Conservation (phyloP, 2,888 invertebrate genomes). For the Seira ritae region DNA sequence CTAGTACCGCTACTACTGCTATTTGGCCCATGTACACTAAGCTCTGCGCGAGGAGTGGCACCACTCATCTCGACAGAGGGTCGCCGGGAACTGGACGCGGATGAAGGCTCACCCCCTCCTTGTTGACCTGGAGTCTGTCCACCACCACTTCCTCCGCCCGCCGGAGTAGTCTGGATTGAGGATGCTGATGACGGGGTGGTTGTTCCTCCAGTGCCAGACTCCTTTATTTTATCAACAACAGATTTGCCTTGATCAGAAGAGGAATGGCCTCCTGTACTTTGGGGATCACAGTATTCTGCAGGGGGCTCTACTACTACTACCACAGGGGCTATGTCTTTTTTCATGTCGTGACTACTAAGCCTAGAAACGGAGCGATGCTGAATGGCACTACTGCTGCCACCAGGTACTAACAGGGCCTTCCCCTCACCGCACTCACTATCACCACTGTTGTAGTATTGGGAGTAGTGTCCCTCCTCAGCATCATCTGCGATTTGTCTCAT, state of each 20-base stretch:
- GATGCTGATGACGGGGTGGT: slow-evolving; percentile 31
- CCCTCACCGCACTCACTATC: slow-evolving; percentile 55
- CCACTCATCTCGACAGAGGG: slow-evolving; percentile 61
- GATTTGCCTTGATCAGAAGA: slow-evolving; percentile 58
- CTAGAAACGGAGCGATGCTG: slow-evolving; percentile 6
- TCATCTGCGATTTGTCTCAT: slow-evolving; percentile 51
- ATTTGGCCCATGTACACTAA: slow-evolving; percentile 56
- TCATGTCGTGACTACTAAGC: slow-evolving; percentile 36
- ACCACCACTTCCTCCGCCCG: slow-evolving; percentile 48
- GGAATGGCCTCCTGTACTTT: slow-evolving; percentile 9
- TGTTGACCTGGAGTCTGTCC: slow-evolving; percentile 53
- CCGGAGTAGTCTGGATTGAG: slow-evolving; percentile 1
- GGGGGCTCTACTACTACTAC: slow-evolving; percentile 59
- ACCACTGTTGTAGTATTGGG: slow-evolving; percentile 29
- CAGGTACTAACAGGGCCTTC: slow-evolving; percentile 50
- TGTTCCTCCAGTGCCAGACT: slow-evolving; percentile 39
- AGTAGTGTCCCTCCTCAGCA: slow-evolving; percentile 31
- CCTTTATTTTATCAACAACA: slow-evolving; percentile 57
- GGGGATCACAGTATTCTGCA: slow-evolving; percentile 53
- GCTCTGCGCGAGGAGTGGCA: slow-evolving; percentile 54
- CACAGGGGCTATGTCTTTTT: slow-evolving; percentile 53
- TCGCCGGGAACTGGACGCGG: slow-evolving; percentile 52
- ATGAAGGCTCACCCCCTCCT: slow-evolving; percentile 55
- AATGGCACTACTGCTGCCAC: slow-evolving; percentile 19
- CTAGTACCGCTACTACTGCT: slow-evolving; percentile 49